A percentile compares a stretch with the other conserved stretches of the same genome.
These are phyloP conservation scores for Sarcoramphus papa DNA, from an alignment of 2,797 vertebrate species.

Conservation along the genomic window DNA sequence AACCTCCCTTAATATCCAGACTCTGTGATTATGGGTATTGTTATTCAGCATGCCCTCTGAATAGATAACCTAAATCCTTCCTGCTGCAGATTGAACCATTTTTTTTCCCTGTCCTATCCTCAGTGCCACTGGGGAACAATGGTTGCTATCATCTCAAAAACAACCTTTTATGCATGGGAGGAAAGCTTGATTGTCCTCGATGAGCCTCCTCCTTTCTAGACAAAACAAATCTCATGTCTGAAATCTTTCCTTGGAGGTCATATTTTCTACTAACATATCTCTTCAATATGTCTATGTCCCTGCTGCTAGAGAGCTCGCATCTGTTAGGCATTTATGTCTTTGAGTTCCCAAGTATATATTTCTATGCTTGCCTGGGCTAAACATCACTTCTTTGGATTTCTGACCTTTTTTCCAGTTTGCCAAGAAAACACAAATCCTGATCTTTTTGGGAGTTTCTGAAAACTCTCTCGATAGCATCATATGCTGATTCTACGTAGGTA, in stretches of 20 bases:
- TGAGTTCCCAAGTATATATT: neutral
- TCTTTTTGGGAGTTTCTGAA: neutral
- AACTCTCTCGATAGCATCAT: fast-evolving
- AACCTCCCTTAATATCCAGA: neutral
- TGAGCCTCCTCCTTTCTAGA: neutral
- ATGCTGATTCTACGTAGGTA: neutral
- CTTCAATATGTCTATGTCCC: neutral
- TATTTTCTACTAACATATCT: neutral
- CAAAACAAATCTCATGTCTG: neutral
- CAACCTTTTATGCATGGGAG: neutral
- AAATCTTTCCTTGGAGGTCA: neutral
- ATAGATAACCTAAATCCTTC: neutral
- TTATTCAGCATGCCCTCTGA: neutral
- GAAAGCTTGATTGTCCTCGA: neutral
- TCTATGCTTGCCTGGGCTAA: neutral
- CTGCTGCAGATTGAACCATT: neutral
- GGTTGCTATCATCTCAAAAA: neutral
- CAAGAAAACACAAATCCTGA: neutral
- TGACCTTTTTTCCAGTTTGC: neutral
- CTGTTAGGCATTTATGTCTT: neutral
- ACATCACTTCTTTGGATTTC: neutral
- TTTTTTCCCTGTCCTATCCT: neutral
- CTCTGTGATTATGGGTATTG: neutral
- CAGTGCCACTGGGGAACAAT: neutral
- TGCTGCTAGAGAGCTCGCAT: neutral